Percentiles rank a stretch among this genome's conserved stretches.
These are phyloP conservation scores for Adoxophyes honmai DNA, from an alignment of 1,140 invertebrate species.

Conservation along the genomic window DNA sequence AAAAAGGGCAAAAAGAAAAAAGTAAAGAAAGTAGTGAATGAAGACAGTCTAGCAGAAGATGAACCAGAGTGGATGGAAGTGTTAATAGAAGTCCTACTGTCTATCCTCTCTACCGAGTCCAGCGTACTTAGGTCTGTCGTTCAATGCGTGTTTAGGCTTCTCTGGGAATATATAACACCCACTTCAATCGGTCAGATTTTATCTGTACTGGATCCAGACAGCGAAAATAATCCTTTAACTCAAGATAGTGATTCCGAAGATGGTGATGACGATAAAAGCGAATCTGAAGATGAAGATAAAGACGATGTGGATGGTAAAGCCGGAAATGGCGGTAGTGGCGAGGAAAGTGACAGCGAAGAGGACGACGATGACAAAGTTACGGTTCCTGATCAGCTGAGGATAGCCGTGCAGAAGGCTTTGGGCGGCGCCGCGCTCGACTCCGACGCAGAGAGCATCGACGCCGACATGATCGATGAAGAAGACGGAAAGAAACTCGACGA, in stretches of 20 bases:
- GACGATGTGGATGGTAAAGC: conserved; percentile 54
- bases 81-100: conserved; percentile 86
- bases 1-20: conserved; percentile 67
- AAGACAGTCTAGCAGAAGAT: conserved; percentile 47
- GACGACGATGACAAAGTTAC: conserved; percentile 80
- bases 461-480: conserved; percentile 86
- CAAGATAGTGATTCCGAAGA: conserved; percentile 63
- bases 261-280: conserved; percentile 45
- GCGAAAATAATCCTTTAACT: conserved; percentile 78
- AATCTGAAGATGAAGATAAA: conserved; percentile 53
- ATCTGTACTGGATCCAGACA: conserved; percentile 83
- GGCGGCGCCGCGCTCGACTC: conserved; percentile 76
- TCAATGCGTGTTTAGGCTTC: conserved; percentile 83
- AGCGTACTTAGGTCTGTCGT: conserved; percentile 83
- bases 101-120: conserved; percentile 83
- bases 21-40: conserved; percentile 31
- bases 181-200: conserved; percentile 84
- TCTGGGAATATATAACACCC: conserved; percentile 83
- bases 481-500: conserved; percentile 85
- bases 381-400: conserved; percentile 81
- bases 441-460: conserved; percentile 84
- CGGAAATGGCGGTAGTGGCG: conserved; percentile 53
- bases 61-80: conserved; percentile 89
- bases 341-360: conserved; percentile 66
- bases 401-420: conserved; percentile 81